Evolutionary conservation across 2,113 vertebrate genomes (phyloP).

Genomic region (Tachysurus vachellii): DNA sequence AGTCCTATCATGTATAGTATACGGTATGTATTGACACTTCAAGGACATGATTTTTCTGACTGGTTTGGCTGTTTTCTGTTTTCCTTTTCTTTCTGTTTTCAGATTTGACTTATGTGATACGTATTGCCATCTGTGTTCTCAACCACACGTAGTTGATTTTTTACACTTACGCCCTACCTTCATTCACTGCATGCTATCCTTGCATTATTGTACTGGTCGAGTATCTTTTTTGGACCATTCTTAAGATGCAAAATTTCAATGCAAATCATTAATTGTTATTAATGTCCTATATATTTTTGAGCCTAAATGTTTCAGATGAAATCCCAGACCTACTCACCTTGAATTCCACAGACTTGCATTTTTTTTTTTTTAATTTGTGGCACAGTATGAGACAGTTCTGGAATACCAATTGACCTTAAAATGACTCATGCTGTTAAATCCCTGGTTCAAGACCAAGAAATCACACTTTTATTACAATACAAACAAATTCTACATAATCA

Average conservation of each 20-base stretch:
- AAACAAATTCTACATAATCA: neutral
- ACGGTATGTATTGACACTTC: neutral
- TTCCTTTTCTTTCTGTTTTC: neutral
- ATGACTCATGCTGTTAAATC: neutral
- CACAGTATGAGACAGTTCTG: neutral
- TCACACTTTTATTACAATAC: neutral
- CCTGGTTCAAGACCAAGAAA: neutral
- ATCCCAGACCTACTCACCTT: neutral
- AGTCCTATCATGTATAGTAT: neutral
- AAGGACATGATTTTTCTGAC: neutral
- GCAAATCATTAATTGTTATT: neutral
- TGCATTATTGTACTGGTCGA: neutral
- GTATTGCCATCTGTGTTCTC: neutral
- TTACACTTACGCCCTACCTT: neutral
- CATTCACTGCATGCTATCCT: neutral
- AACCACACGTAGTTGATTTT: neutral
- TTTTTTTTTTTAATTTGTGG: neutral
- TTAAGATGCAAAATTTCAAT: neutral
- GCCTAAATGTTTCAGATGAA: neutral
- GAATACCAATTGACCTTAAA: neutral
- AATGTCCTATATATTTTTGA: neutral
- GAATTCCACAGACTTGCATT: neutral
- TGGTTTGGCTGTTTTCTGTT: neutral
- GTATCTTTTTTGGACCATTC: neutral
- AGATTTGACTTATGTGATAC: neutral